phyloP scores from a whole-genome alignment of 2,888 invertebrate species.

The Drosophila nigricruria region DNA sequence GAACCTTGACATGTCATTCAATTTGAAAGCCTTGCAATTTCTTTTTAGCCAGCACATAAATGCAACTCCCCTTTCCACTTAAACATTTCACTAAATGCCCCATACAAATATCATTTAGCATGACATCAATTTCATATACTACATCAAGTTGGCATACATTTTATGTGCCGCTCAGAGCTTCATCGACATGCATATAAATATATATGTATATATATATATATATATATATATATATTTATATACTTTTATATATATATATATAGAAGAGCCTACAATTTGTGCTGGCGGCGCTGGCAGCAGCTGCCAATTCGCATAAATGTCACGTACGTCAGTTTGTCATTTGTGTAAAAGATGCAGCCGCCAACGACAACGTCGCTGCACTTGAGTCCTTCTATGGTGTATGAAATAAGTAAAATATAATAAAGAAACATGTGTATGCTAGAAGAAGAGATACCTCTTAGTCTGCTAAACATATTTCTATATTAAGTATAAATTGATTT shows the following conservation, averaged over 20 bases:
- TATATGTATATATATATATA: no score
- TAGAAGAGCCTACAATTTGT: slow-evolving; percentile 48
- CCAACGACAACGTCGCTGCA: slow-evolving; percentile 56
- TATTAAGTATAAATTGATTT: neutral
- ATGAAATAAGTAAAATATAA: slow-evolving; percentile 5
- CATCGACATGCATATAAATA: slow-evolving; percentile 19
- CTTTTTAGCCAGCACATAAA: slow-evolving; percentile 21
- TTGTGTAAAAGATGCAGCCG: slow-evolving; percentile 73
- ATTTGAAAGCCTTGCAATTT: slow-evolving; percentile 52
- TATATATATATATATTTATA: neutral
- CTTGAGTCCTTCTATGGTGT: slow-evolving; percentile 49
- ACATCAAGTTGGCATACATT: slow-evolving; percentile 70
- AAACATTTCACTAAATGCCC: slow-evolving; percentile 68
- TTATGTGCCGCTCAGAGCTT: slow-evolving; percentile 46
- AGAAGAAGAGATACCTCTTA: neutral
- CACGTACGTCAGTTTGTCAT: slow-evolving; percentile 84
- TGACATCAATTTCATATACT: slow-evolving; percentile 66
- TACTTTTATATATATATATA: slow-evolving; percentile 9
- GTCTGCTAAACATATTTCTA: no score
- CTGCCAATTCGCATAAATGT: slow-evolving; percentile 84
- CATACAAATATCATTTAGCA: slow-evolving; percentile 76
- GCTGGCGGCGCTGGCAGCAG: slow-evolving; percentile 49
- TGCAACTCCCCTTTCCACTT: slow-evolving; percentile 49
- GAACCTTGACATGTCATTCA: slow-evolving; percentile 76
- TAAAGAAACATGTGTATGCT: neutral